Percentiles rank a stretch among this genome's conserved stretches.
These are phyloP conservation scores for Phrynosoma platyrhinos DNA, from an alignment of 2,113 vertebrate genomes.

Conservation along the genomic window DNA sequence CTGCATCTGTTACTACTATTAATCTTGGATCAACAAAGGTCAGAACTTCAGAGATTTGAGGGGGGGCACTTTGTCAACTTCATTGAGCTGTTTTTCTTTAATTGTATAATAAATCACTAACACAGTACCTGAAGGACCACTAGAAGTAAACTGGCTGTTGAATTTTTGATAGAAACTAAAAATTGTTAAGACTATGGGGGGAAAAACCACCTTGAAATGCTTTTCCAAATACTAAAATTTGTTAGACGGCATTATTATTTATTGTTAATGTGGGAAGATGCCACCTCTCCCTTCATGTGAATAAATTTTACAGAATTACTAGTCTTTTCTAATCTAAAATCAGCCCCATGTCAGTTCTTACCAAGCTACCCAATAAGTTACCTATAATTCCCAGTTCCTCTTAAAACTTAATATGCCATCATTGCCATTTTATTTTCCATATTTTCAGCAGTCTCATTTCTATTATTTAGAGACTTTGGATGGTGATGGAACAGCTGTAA, in stretches of 20 bases:
- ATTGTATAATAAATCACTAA: neutral
- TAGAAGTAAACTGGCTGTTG: neutral
- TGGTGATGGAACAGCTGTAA: neutral
- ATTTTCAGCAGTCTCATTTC: neutral
- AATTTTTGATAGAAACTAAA: neutral
- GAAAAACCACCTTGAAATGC: neutral
- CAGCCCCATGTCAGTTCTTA: neutral
- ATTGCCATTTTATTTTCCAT: neutral
- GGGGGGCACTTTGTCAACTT: too few species aligned
- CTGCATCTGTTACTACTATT: conserved; percentile 90
- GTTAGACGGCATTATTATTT: neutral
- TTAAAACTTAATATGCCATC: neutral
- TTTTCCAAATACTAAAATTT: neutral
- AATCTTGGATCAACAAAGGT: conserved; percentile 98
- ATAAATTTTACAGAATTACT: neutral
- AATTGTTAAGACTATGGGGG: too few species aligned
- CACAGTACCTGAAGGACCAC: neutral
- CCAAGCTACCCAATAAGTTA: neutral
- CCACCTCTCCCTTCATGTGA: neutral
- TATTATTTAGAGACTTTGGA: neutral
- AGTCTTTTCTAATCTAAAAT: neutral
- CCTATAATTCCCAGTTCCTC: neutral
- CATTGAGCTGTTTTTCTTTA: neutral
- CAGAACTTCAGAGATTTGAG: conserved; percentile 29
- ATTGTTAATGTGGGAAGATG: neutral